Evolutionary conservation across 2,113 vertebrate genomes (phyloP).

Genomic region (Phyllostomus hastatus): DNA sequence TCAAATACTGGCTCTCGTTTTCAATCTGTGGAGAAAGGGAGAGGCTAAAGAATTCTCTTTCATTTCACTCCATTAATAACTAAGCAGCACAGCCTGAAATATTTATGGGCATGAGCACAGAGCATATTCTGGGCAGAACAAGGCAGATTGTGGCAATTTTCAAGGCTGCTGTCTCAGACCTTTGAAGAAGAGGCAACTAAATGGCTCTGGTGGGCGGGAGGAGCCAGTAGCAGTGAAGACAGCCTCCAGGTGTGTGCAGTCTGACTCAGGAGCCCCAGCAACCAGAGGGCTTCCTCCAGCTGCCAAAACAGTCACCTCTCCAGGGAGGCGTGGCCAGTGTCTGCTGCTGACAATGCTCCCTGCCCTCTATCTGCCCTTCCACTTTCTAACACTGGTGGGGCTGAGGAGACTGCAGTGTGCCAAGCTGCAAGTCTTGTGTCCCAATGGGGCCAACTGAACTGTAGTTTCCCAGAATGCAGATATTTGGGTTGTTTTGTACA

Average conservation of each 20-base stretch:
- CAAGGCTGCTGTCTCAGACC: neutral
- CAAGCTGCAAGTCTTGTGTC: neutral
- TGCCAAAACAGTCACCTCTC: neutral
- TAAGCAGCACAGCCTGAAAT: slow-evolving; percentile 49
- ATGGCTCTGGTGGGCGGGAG: neutral
- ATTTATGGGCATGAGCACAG: slow-evolving; percentile 33
- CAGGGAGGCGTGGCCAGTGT: neutral
- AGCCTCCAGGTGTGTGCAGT: neutral
- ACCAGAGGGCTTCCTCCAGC: neutral
- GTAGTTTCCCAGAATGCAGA: neutral
- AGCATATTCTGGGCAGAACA: neutral
- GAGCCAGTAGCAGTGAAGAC: neutral
- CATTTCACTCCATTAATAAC: slow-evolving; percentile 66
- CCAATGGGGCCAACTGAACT: neutral
- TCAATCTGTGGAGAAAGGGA: neutral
- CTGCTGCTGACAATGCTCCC: neutral
- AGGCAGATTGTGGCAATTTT: neutral
- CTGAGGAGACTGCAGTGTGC: neutral
- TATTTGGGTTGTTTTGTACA: neutral
- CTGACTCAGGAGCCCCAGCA: neutral
- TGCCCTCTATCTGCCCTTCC: neutral
- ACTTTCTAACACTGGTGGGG: accelerated
- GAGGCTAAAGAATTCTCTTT: slow-evolving; percentile 62
- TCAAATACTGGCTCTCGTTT: neutral
- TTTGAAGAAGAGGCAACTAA: neutral